phyloP scores from a whole-genome alignment of 2,113 vertebrate species.

The Festucalex cinctus region DNA sequence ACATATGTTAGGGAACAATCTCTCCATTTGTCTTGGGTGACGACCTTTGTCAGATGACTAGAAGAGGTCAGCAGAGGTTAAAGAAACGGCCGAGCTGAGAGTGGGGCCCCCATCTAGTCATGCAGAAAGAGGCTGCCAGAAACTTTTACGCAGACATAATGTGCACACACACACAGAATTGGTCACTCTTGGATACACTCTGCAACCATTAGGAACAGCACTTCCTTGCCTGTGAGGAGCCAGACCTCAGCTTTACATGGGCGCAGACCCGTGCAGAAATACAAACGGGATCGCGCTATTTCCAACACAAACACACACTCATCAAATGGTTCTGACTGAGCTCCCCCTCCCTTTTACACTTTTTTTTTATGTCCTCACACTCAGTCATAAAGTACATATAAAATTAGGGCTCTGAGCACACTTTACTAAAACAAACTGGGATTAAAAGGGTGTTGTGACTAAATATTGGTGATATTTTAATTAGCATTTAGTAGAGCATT shows the following conservation, averaged over 20 bases:
- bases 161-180: constrained; percentile 13
- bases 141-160: constrained; percentile 23
- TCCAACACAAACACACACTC: constrained; percentile 64
- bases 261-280: constrained; percentile 51
- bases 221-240: constrained; percentile 38
- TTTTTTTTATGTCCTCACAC: constrained; percentile 18
- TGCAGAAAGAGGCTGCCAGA: constrained; percentile 74
- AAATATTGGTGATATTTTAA: constrained; percentile 8
- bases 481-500: background rate
- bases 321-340: constrained; percentile 41
- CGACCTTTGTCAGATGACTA: constrained; percentile 82
- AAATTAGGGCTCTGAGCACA: constrained; percentile 50
- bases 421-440: constrained; percentile 47
- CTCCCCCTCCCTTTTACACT: constrained; percentile 3
- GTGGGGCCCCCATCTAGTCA: constrained; percentile 72
- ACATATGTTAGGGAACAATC: constrained; percentile 42
- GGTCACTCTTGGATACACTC: constrained; percentile 13
- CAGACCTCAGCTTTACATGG: constrained; percentile 43
- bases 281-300: constrained; percentile 48
- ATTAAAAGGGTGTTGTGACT: constrained; percentile 35
- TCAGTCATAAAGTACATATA: constrained; percentile 36
- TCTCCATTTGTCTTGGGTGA: constrained; percentile 69
- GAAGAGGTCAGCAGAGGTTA: constrained; percentile 73
- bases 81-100: constrained; percentile 71
- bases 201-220: constrained; percentile 29